These are phyloP conservation scores for Taenioides sp. DNA, from an alignment of 2,797 vertebrate species.

Conservation along the genomic window DNA sequence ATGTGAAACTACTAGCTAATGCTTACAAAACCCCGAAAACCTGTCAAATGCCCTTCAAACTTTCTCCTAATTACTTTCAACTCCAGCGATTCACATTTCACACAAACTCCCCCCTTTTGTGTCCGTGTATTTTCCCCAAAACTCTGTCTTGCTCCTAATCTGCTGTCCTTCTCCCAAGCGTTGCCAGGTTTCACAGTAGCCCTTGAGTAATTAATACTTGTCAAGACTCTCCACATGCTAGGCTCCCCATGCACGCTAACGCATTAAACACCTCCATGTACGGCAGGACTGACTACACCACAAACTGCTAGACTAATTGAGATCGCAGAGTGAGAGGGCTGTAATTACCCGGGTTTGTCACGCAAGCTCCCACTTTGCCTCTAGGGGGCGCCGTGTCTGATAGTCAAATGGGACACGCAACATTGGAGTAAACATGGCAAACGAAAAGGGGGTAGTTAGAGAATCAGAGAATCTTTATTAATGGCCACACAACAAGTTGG, in stretches of 20 bases:
- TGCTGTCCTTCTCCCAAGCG: constrained; percentile 3
- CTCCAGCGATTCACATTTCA: constrained; percentile 1
- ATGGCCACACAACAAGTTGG: no score
- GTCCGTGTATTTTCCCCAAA: constrained; percentile 12
- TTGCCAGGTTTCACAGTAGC: constrained; percentile 28
- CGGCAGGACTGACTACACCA: constrained; percentile 55
- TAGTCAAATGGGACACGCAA: neutral
- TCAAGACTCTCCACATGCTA: constrained; percentile 55
- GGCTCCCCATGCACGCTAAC: constrained; percentile 14
- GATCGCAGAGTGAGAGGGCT: constrained; percentile 70
- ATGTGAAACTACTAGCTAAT: neutral
- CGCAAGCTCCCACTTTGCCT: constrained; percentile 1
- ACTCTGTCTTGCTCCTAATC: constrained; percentile 18
- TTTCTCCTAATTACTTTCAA: neutral
- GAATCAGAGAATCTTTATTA: no score
- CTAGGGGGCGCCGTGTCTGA: constrained; percentile 33
- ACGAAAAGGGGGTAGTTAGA: no score
- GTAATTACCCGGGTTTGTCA: constrained; percentile 73
- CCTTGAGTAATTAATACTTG: constrained; percentile 81
- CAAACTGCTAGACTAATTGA: constrained; percentile 79
- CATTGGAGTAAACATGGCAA: neutral
- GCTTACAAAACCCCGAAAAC: neutral
- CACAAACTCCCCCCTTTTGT: neutral
- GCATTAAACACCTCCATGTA: constrained; percentile 52
- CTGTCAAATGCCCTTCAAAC: neutral